Conservation (phyloP, 2,113 vertebrate genomes). For the Marcusenius ussheri region DNA sequence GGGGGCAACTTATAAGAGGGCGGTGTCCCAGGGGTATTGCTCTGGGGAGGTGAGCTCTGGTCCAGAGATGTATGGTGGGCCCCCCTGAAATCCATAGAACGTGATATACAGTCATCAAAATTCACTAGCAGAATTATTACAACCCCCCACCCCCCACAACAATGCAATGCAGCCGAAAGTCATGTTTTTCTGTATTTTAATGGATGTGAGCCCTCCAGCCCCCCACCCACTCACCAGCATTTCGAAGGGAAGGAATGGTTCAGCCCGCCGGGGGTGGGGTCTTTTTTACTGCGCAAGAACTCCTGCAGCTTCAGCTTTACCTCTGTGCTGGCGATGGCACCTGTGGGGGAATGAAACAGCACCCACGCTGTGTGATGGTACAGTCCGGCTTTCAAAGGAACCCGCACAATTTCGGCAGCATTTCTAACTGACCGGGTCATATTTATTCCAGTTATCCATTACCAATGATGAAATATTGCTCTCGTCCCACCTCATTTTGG, state of each 20-base stretch:
- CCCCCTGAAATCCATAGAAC: slow-evolving; percentile 57
- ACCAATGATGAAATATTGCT: background rate
- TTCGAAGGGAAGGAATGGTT: slow-evolving; percentile 92
- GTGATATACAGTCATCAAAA: background rate
- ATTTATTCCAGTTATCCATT: background rate
- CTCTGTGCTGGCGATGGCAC: slow-evolving; percentile 91
- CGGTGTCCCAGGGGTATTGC: slow-evolving; percentile 66
- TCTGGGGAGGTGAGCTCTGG: slow-evolving; percentile 85
- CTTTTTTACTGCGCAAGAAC: slow-evolving; percentile 88
- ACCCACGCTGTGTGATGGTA: background rate
- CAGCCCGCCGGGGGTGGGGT: slow-evolving; percentile 66
- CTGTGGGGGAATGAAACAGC: slow-evolving; percentile 47
- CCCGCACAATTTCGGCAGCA: background rate
- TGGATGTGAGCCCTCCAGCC: background rate
- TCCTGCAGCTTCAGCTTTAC: slow-evolving; percentile 93
- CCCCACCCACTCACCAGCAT: slow-evolving; percentile 70
- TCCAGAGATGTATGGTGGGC: slow-evolving; percentile 86
- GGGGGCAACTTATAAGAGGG: slow-evolving; percentile 65
- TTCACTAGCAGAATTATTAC: background rate
- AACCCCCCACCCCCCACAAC: background rate
- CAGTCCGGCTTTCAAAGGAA: background rate
- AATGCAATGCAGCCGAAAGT: background rate
- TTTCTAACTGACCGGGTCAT: background rate
- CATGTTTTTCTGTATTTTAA: background rate
- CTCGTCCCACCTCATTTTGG: too few relatives aligned